Evolutionary conservation across 1,140 invertebrate species (phyloP), one percentile per base, ranked within the genome.

Genomic region (Drosophila nebulosa): DNA sequence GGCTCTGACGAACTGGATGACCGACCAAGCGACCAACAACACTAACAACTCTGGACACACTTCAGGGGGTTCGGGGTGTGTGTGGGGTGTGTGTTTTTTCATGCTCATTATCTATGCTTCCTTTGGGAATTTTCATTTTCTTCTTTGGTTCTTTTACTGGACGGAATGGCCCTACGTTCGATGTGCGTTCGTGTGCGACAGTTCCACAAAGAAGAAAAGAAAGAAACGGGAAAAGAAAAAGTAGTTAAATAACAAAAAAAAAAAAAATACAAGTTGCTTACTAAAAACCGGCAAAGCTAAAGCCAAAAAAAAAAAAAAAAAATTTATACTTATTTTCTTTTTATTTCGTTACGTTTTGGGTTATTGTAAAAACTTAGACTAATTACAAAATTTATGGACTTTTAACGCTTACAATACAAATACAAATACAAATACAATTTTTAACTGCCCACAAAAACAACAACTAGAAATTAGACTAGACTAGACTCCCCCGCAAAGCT

Each of bases 111-210:
- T 88, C 84, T 88, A 88, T 89, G 83, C 78, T 88, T 88, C 83
- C 83, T 88, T 88, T 88, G 83, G 83, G 83, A 88, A 88, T 88
- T 88, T 89, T 88, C 83, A 88, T 88, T 88, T 88, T 88, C 78
- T 83, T 86, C 86, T 68, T 60, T 56, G 22, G 69, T 50, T 71
- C 35, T 64, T 80, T 60, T 74, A n/a, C 16, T 46, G 39, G 39
- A 46, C 16, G 39, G 39, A 18, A 46, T 7, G 39, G 39, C 39
- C 16, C 39, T 18, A 46, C 4, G 80, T 62, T 62, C 61, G 83
- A 32, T 85, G 81, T 81, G 78, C 81, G 78, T 86, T 86, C 81
- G 81, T 86, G 81, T 86, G 83, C 74, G 83, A 86, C 83, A 88
- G 62, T 78, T 78, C 53, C 53, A 42, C 26, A 14, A 46, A 64